Evolutionary conservation across 2,888 invertebrate genomes (phyloP).

Genomic region (Eupithecia centaureata): DNA sequence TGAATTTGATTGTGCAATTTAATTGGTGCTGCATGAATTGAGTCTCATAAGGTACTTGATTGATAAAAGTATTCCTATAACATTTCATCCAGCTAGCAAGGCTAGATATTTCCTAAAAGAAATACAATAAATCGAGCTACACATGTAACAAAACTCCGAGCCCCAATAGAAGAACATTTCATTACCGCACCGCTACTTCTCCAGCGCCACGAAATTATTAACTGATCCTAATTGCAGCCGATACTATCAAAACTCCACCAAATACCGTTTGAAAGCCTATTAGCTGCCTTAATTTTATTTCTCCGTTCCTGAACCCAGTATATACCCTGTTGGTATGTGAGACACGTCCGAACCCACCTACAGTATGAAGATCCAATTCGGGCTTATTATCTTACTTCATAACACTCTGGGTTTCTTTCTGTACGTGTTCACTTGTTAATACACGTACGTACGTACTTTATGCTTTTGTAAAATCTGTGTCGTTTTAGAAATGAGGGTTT

Average conservation of each 20-base stretch:
- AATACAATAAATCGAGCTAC: background rate
- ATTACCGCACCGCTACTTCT: background rate
- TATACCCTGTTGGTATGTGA: conserved; percentile 37
- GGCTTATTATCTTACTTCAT: conserved; percentile 62
- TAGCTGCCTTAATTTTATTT: conserved; percentile 40
- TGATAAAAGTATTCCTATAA: no score
- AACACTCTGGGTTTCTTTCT: conserved; percentile 49
- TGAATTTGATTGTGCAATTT: no score
- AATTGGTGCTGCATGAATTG: no score
- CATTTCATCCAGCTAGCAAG: no score
- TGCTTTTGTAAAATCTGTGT: conserved; percentile 30
- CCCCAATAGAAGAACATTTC: conserved; percentile 8
- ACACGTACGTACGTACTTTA: conserved; percentile 16
- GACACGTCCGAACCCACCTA: conserved; percentile 53
- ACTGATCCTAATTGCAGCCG: conserved; percentile 24
- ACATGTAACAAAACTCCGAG: background rate
- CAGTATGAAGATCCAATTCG: conserved; percentile 52
- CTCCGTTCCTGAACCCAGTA: conserved; percentile 23
- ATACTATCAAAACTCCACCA: conserved; percentile 34
- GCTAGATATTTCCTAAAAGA: background rate
- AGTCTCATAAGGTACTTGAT: no score
- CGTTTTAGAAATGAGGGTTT: conserved; percentile 6
- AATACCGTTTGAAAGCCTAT: conserved; percentile 41
- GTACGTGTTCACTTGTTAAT: conserved; percentile 41
- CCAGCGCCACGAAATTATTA: conserved; percentile 24